Base-by-base conservation (phyloP, 2,888 invertebrate genomes). In the Xestia c-nigrum region DNA sequence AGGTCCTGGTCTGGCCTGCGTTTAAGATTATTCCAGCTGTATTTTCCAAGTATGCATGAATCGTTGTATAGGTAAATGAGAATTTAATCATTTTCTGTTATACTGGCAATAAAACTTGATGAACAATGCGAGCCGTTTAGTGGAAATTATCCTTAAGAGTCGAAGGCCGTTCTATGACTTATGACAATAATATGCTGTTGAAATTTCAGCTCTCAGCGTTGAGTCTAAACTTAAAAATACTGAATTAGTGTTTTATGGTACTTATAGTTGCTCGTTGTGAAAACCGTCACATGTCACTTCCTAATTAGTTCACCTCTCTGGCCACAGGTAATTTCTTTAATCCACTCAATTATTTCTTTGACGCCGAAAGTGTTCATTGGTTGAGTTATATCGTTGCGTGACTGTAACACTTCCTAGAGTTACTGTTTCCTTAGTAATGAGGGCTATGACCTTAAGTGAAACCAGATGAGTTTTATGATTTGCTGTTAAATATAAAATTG, bases 351-450 rank as follows among this genome's bases (percentile, higher is more conserved):
- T 5, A n/a, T 70, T 84, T 84, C 70, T 74, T 74, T 71, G 19
- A 50, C 57, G 50, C 68, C 70, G 65, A 75, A 73, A 76, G 38
- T 85, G 70, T 59, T 73, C 50, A 81, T 85, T 72, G 72, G 47
- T 66, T 38, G 38, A 63, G 47, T 64, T 55, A 82, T 72, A 82
- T 40, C 43, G 47, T 78, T 76, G 79, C 84, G 86, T 84, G 84
- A 78, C 78, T 31, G 47, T 24, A 50, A n/a, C 7, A 72, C 79
- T 85, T 84, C 84, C 86, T 84, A 75, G 70, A 59, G n/a, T 65
- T 52, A 14, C 65, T 24, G 66, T 76, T 80, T 84, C 83, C 83
- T 84, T 47, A 81, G 63, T 66, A 0, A 69, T 61, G 83, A 85
- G 83, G 83, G 83, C 66, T 82, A 72, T 71, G 40, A 31, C 85